Conservation (phyloP, 1,140 invertebrate genomes). For the Drosophila asahinai region DNA sequence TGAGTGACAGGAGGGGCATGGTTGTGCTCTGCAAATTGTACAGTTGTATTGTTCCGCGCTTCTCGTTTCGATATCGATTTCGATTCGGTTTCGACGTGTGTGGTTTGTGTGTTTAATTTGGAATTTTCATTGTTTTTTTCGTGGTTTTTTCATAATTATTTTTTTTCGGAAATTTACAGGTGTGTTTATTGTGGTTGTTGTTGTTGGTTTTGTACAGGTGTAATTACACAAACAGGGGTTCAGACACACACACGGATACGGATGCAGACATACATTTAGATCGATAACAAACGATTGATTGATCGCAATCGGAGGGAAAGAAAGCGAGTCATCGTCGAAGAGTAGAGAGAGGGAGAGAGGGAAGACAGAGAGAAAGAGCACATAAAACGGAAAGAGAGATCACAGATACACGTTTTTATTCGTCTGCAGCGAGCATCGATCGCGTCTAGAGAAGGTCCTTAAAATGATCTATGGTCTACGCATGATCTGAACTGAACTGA, state of each 20-base stretch:
- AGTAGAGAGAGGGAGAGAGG: constrained; percentile 51
- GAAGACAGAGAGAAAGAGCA: constrained; percentile 59
- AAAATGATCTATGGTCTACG: constrained; percentile 37
- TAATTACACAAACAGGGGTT: constrained; percentile 51
- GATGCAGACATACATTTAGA: constrained; percentile 61
- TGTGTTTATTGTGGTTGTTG: constrained; percentile 38
- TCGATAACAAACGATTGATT: constrained; percentile 40
- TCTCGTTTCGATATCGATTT: constrained; percentile 58
- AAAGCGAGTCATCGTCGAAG: constrained; percentile 42
- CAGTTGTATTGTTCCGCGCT: constrained; percentile 85
- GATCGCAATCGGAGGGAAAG: constrained; percentile 28
- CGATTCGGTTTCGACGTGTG: constrained; percentile 29
- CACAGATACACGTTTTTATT: constrained; percentile 80
- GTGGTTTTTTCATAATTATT: constrained; percentile 19
- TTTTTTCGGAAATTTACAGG: constrained; percentile 60
- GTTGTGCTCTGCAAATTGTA: constrained; percentile 87
- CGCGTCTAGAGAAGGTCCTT: constrained; percentile 53
- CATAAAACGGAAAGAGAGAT: constrained; percentile 80
- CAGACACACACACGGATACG: constrained; percentile 56
- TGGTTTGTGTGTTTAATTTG: constrained; percentile 35
- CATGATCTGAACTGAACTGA: constrained; percentile 32
- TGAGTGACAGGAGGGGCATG: constrained; percentile 87
- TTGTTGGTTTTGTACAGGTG: constrained; percentile 53
- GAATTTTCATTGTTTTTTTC: constrained; percentile 33
- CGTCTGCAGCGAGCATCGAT: constrained; percentile 45